Evolutionary conservation across 2,113 vertebrate species (phyloP).

Genomic region (Osmerus eperlanus): DNA sequence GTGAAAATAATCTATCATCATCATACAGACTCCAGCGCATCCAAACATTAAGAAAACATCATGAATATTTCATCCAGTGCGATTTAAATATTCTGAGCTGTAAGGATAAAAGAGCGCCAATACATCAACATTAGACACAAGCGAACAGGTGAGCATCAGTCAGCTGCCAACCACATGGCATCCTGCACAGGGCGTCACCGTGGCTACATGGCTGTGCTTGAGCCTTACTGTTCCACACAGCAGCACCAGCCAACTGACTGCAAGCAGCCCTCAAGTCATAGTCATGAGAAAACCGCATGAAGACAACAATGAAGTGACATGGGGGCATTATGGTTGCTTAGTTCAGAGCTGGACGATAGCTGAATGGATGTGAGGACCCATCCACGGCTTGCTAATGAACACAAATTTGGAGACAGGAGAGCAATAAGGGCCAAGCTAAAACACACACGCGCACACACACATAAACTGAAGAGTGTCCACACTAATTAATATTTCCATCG

Average conservation of each 20-base stretch:
- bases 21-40: no score
- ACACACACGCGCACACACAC: slow-evolving; percentile 3
- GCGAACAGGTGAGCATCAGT: neutral
- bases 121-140: neutral
- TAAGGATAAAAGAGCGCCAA: neutral
- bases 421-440: neutral
- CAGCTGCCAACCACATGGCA: neutral
- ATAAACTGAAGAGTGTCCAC: neutral
- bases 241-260: neutral
- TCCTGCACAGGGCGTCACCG: no score
- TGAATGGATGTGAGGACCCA: neutral
- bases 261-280: neutral
- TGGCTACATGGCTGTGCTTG: neutral
- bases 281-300: neutral
- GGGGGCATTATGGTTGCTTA: neutral
- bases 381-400: neutral
- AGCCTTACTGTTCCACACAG: neutral
- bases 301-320: no score
- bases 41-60: neutral
- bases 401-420: neutral
- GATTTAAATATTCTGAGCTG: neutral
- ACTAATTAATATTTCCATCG: slow-evolving; percentile 54
- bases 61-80: slow-evolving; percentile 9
- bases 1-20: neutral
- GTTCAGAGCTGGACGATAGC: neutral